Base-by-base conservation (phyloP, 2,888 invertebrate genomes). In the Agrotis ipsilon region DNA sequence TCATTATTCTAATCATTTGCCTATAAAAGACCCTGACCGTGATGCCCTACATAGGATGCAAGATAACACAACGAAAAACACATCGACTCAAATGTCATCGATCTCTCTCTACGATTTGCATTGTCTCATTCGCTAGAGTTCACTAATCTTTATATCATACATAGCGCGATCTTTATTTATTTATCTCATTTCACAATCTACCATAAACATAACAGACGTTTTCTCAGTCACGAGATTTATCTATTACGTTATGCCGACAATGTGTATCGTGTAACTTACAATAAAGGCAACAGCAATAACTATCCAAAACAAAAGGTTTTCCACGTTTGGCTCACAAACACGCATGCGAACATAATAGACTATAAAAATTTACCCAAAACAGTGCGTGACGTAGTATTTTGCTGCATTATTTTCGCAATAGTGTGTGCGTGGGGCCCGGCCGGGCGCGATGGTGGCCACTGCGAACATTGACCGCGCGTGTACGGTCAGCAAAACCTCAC, bases 401-500 rank as follows among this genome's bases (percentile, higher is more conserved):
- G 83, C 81, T 92, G 93, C 91, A 92, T 92, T 93, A 94, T 94
- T 92, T 94, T 92, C 91, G 93, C 93, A 88, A 90, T 88, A 88
- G 85, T 87, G 84, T 84, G 87, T 86, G 90, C 89, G 90, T 90
- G 94, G 87, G 93, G 93, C 93, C 92, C 90, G 88, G 65, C 74
- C 83, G 88, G 89, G 90, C 87, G 83, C 81, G 86, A 84, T 83
- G 85, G 76, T 83, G 86, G 85, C 80, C 81, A 82, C 79, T 72
- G 86, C 91, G 94, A 90, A 83, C 94, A 84, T 92, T 94, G 95
- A 95, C 94, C 94, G 94, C 91, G 84, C 85, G 68, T 72, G 84
- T 84, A 87, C 78, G 65, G 85, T 81, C 87, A 83, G 81, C 86
- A 83, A 83, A 83, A 85, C 76, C 55, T 52, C 72, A 69, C 54